Evolutionary conservation across 2,113 vertebrate species (phyloP).

Genomic region (Platichthys stellatus): DNA sequence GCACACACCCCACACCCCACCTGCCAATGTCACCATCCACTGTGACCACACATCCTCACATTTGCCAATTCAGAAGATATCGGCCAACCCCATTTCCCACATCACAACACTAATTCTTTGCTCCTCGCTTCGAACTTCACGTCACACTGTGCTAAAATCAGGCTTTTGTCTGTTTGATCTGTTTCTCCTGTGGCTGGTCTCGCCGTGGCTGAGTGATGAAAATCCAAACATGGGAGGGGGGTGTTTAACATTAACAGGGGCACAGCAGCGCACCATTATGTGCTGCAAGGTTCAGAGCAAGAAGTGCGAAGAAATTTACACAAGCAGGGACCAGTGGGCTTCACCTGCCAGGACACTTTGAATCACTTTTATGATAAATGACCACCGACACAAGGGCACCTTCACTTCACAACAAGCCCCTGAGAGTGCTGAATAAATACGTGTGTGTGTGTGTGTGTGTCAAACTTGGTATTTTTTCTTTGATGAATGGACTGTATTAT

Average conservation of each 20-base stretch:
- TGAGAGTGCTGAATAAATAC: conserved; percentile 29
- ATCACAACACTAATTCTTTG: background rate
- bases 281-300: conserved; percentile 39
- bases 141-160: background rate
- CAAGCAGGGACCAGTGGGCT: conserved; percentile 25
- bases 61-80: background rate
- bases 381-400: conserved; percentile 69
- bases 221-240: conserved; percentile 26
- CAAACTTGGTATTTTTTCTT: conserved; percentile 47
- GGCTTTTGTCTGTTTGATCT: conserved; percentile 5
- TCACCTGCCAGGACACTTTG: conserved; percentile 45
- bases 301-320: conserved; percentile 32
- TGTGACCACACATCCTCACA: background rate
- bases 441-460: conserved; percentile 38
- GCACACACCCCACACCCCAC: background rate
- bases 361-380: conserved; percentile 68
- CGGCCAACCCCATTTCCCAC: background rate
- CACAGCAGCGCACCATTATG: conserved; percentile 27
- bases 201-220: conserved; percentile 24
- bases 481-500: conserved; percentile 74
- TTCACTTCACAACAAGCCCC: conserved; percentile 45
- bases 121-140: background rate
- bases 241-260: conserved; percentile 35
- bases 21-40: background rate
- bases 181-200: conserved; percentile 10